Percentiles rank a stretch among this genome's conserved stretches.
phyloP scores from a whole-genome alignment of 2,888 invertebrate species.

The Scaptomyza flava region DNA sequence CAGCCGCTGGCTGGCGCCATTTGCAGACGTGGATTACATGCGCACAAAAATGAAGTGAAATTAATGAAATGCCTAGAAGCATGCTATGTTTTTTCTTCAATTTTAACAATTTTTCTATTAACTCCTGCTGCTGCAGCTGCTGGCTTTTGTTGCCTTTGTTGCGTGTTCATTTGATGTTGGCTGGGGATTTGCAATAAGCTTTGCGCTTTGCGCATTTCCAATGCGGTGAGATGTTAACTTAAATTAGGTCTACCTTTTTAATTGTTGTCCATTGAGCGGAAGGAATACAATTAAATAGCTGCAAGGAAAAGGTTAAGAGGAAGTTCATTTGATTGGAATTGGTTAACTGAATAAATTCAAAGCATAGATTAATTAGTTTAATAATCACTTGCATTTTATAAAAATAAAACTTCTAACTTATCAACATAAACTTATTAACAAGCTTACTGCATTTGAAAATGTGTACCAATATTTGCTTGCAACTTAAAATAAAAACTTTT shows the following conservation, averaged over 20 bases:
- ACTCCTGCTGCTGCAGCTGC: not conserved
- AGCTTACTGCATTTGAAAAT: too few species aligned
- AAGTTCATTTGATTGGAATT: not conserved
- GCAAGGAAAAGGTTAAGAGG: not conserved
- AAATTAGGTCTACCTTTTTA: constrained; percentile 23
- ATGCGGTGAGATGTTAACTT: constrained; percentile 20
- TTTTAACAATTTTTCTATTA: constrained; percentile 1
- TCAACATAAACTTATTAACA: too few species aligned
- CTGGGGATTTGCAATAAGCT: constrained; percentile 10
- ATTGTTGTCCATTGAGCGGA: constrained; percentile 8
- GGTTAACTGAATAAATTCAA: not conserved
- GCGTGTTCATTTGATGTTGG: constrained; percentile 25
- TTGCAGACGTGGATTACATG: constrained; percentile 45
- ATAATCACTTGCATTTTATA: too few species aligned
- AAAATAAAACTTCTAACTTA: too few species aligned
- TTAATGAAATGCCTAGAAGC: constrained; percentile 72
- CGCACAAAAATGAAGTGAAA: constrained; percentile 57
- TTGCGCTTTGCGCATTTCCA: not conserved
- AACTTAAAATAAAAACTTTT: too few species aligned
- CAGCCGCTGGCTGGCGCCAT: constrained; percentile 21
- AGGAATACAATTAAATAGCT: not conserved
- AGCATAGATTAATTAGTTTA: too few species aligned
- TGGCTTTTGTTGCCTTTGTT: constrained; percentile 17
- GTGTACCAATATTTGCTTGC: too few species aligned
- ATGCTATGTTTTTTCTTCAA: constrained; percentile 49